Percentiles rank a stretch among this genome's conserved stretches.
Evolutionary conservation across 2,888 invertebrate genomes (phyloP).

Genomic region (Philereme vetulata): DNA sequence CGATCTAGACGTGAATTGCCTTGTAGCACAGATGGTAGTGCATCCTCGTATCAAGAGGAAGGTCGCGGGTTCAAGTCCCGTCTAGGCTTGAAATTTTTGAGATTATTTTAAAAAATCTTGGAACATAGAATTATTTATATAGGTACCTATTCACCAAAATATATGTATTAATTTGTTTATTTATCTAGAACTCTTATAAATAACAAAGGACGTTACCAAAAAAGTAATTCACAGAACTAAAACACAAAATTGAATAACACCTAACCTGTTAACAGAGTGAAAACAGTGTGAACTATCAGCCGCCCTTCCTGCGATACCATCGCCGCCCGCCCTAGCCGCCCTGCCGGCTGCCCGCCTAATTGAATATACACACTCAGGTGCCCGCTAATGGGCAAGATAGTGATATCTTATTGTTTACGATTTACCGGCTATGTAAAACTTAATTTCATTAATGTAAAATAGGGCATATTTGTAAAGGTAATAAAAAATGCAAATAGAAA

Average conservation of each 20-base stretch:
- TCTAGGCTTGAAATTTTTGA: no score
- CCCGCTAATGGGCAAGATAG: slow-evolving; percentile 45
- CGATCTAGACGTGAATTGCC: no score
- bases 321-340: slow-evolving; percentile 48
- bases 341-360: slow-evolving; percentile 37
- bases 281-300: slow-evolving; percentile 35
- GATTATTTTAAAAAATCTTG: no score
- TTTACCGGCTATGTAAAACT: slow-evolving; percentile 15
- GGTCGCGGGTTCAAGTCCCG: no score
- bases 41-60: no score
- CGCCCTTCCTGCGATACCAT: slow-evolving; percentile 54
- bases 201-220: slow-evolving; percentile 1
- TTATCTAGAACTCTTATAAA: background rate
- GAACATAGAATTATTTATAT: no score
- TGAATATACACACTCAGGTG: slow-evolving; percentile 41
- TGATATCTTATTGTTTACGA: slow-evolving; percentile 26
- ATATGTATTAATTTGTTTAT: no score
- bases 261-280: slow-evolving; percentile 39
- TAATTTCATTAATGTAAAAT: slow-evolving; percentile 9
- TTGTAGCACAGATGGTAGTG: no score
- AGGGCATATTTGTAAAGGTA: background rate
- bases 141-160: no score
- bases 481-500: background rate
- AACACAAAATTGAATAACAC: slow-evolving; percentile 11
- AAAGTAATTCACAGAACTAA: background rate